A percentile compares a stretch with the other conserved stretches of the same genome.
These are phyloP conservation scores for Eurypyga helias DNA, from an alignment of 2,113 vertebrate species.

Conservation along the genomic window DNA sequence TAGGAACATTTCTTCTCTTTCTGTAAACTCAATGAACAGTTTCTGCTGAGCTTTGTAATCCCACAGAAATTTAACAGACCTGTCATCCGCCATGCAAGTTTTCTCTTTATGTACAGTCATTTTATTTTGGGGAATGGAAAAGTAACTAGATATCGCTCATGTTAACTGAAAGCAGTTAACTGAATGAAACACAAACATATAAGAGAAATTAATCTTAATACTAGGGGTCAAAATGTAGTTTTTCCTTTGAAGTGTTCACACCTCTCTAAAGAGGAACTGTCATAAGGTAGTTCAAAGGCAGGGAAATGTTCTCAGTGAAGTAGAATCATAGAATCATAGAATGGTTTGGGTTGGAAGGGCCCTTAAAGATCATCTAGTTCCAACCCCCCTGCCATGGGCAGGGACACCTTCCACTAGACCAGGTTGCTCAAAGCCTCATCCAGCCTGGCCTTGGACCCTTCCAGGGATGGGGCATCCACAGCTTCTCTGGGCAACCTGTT, in stretches of 20 bases:
- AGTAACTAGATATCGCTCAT: neutral
- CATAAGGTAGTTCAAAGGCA: neutral
- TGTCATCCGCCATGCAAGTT: neutral
- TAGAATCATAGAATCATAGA: too few species aligned
- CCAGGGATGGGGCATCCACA: too few species aligned
- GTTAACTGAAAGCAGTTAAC: neutral
- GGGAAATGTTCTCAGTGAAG: neutral
- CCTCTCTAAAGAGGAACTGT: neutral
- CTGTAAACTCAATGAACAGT: neutral
- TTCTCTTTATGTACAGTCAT: neutral
- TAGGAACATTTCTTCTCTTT: neutral
- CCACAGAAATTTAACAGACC: neutral
- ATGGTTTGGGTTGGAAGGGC: too few species aligned
- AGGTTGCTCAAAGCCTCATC: too few species aligned
- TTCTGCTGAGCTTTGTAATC: conserved; percentile 23
- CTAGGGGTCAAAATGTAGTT: neutral
- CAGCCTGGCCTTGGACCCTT: too few species aligned
- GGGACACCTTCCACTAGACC: too few species aligned
- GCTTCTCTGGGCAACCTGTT: too few species aligned
- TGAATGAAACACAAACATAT: neutral
- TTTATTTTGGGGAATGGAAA: neutral
- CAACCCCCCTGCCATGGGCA: too few species aligned
- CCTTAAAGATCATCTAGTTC: too few species aligned
- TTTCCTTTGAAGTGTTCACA: neutral
- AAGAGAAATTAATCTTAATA: neutral